Conservation (phyloP, 2,888 invertebrate species). For the Meloe dianella region DNA sequence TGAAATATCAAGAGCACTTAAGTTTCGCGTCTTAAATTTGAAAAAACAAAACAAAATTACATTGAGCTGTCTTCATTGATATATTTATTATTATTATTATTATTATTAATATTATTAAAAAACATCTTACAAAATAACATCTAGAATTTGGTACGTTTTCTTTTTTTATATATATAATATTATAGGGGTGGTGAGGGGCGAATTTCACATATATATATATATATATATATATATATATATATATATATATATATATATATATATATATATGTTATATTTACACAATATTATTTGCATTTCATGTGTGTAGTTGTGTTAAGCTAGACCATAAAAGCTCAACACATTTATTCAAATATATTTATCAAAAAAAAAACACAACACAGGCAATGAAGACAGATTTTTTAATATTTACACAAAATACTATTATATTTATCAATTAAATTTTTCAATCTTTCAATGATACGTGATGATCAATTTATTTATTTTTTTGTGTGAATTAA, state of each 20-base stretch:
- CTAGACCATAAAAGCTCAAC: constrained; percentile 16
- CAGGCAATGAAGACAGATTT: constrained; percentile 54
- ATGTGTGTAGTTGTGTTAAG: constrained; percentile 20
- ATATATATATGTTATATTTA: constrained; percentile 13
- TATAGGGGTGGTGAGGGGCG: constrained; percentile 15
- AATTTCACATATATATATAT: too few species aligned
- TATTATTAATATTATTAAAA: constrained; percentile 16
- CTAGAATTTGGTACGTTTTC: constrained; percentile 54
- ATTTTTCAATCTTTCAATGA: constrained; percentile 29
- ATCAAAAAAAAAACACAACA: constrained; percentile 36
- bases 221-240: too few species aligned
- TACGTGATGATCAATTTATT: constrained; percentile 44
- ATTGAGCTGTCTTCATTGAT: constrained; percentile 58
- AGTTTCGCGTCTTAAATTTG: constrained; percentile 59
- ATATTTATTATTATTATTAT: constrained; percentile 29
- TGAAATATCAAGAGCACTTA: constrained; percentile 62
- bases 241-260: constrained; percentile 36
- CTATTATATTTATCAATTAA: constrained; percentile 29
- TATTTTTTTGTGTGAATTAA: constrained; percentile 38
- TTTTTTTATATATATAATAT: background rate
- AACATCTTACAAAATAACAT: constrained; percentile 50
- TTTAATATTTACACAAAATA: constrained; percentile 26
- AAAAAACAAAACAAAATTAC: constrained; percentile 41
- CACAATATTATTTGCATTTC: constrained; percentile 25
- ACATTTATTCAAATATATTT: constrained; percentile 33